These are phyloP conservation scores for Tetrao urogallus DNA, from an alignment of 2,113 vertebrate genomes.

Conservation along the genomic window DNA sequence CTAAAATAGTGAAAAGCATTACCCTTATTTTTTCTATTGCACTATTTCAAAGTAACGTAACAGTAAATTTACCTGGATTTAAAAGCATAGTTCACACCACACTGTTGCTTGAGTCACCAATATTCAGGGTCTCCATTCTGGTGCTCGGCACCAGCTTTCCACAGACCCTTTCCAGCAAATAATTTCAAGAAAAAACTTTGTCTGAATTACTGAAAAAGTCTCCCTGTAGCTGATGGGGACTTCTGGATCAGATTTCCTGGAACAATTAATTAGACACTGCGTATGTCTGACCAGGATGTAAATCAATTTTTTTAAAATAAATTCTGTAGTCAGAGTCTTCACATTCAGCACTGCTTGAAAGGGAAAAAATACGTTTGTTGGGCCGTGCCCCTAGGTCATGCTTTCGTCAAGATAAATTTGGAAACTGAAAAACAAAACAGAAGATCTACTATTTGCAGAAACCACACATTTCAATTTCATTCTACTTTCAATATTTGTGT, in stretches of 20 bases:
- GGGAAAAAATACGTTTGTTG: background rate
- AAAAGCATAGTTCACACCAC: background rate
- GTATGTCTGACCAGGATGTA: background rate
- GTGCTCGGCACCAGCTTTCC: background rate
- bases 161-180: background rate
- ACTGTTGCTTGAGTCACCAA: background rate
- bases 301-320: background rate
- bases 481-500: background rate
- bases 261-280: background rate
- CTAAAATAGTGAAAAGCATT: background rate
- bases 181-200: background rate
- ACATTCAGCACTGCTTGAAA: background rate
- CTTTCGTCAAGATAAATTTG: background rate
- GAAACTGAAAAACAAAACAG: background rate
- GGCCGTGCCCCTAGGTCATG: background rate
- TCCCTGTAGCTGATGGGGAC: background rate
- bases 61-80: background rate
- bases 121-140: background rate
- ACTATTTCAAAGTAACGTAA: background rate
- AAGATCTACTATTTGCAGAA: background rate
- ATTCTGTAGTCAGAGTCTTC: background rate
- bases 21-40: rapidly evolving
- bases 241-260: background rate
- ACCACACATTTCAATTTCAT: background rate
- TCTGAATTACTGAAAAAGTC: background rate